Evolutionary conservation across 2,113 vertebrate species (phyloP), one percentile per base, ranked within the genome.

Genomic region (Percopsis transmontana): DNA sequence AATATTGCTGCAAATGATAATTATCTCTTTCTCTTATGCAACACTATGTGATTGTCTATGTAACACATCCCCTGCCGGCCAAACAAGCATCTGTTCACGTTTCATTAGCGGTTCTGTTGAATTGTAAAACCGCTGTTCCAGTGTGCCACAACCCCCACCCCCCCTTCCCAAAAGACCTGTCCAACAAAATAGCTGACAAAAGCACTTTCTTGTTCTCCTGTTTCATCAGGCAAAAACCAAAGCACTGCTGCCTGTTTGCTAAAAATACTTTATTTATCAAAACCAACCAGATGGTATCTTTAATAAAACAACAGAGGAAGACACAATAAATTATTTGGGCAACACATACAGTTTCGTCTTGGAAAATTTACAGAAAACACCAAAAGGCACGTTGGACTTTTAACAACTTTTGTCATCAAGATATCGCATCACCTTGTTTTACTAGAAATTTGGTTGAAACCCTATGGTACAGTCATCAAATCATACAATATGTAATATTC

Each of bases 201-300:
- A 69, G 51, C 2, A 24, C 11, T 23, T 58, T 72, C 68, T 57
- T 40, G 23, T 19, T 23, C 53, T 72, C 68, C 53, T 40, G 23
- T 19, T 18, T 38, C n/a, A 20, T 13, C 39, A 52, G 44, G 58
- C 18, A 64, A 54, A 21, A 57, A 72, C 47, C 19, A 69, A 74
- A 62, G 5, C 44, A 61, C 45, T 24, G 58, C 53, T 78, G 39
- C 27, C 60, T 54, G 19, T 68, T 27, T 75, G 75, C 78, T 54
- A 58, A 64, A 83, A 87, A 87, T 84, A 72, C 61, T 88, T 90
- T 87, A 87, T 90, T 87, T 68, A 79, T 82, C 74, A 85, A 86
- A 85, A 86, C 70, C 60, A 84, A 81, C 66, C 80, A 72, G 75
- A 58, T 76, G 72, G 69, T 78, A 74, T 63, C 48, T 78, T 82